Evolutionary conservation across 2,888 invertebrate species (phyloP).

Genomic region (Asteroscopus sphinx): DNA sequence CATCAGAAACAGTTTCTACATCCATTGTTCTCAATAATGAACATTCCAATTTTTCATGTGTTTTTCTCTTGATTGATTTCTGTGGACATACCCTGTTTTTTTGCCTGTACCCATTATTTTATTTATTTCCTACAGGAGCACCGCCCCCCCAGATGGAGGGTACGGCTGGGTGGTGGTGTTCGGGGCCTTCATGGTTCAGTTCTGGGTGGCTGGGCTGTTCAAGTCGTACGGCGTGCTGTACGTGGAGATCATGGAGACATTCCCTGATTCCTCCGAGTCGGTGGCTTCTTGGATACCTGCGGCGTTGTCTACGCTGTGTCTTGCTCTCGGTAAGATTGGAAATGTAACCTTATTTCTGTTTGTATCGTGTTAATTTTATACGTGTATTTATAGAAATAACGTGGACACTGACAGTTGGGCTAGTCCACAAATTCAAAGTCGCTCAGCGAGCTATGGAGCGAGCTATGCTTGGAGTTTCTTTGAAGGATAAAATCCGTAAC

Average conservation of each 20-base stretch:
- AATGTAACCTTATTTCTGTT: neutral
- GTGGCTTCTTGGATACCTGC: slow-evolving; percentile 95
- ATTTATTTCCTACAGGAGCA: slow-evolving; percentile 58
- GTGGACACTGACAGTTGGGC: no score
- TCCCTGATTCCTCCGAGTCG: slow-evolving; percentile 93
- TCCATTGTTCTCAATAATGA: no score
- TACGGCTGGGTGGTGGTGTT: slow-evolving; percentile 94
- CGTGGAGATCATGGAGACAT: slow-evolving; percentile 94
- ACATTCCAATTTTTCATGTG: no score
- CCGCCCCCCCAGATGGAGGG: slow-evolving; percentile 91
- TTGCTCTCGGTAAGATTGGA: slow-evolving; percentile 93
- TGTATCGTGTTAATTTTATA: neutral
- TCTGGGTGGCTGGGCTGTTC: slow-evolving; percentile 94
- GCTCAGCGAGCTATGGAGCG: no score
- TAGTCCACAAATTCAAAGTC: no score
- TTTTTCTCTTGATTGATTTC: no score
- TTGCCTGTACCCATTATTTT: no score
- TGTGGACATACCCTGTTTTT: no score
- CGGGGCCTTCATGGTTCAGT: slow-evolving; percentile 94
- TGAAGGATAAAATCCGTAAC: no score
- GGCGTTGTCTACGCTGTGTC: slow-evolving; percentile 93
- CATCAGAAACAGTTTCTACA: no score
- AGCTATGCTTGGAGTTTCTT: no score
- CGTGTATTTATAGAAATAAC: no score
- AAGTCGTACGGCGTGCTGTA: slow-evolving; percentile 95